Evolutionary conservation across 2,888 invertebrate genomes (phyloP), one percentile per base, ranked within the genome.

Genomic region (Cryptops parisi): DNA sequence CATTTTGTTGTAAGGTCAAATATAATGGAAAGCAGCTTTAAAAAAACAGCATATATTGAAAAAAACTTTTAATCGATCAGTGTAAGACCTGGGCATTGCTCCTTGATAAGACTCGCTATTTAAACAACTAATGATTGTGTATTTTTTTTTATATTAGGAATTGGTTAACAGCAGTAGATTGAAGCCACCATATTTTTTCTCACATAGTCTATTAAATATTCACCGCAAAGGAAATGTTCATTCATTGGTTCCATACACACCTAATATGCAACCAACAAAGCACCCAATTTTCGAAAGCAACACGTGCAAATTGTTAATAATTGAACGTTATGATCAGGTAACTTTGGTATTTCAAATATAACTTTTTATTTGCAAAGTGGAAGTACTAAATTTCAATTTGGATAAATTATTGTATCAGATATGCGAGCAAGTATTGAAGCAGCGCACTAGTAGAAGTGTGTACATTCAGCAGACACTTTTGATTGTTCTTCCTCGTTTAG

Each of bases 381-480:
- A 41, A 41, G 43, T 12, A n/a, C 6, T n/a, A 17, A n/a, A 49
- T 22, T 38, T 51, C 4, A 51, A 43, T 15, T 21, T 26, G 19
- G 12, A 23, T 23, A 24, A 41, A 15, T 51, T 40, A n/a, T 43
- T 44, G 12, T 58, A 60, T 5, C 55, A 71, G 67, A 64, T 72
- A 26, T 71, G 70, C 59, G 61, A 62, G 64, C 80, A 84, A 70
- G 83, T 90, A 2, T 76, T 94, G 70, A 78, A 79, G 40, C 87
- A 90, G 63, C 77, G 84, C 54, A 62, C 60, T 50, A 79, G 82
- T 0, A 79, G 83, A 61, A 84, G 82, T 49, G 73, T 78, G 3
- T 82, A 86, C 66, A 85, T 94, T 22, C 93, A 94, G 61, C 85
- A 88, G 64, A 81, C 85, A 0, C 70, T 98, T 15, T 76, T 96